Percentiles rank a stretch among this genome's conserved stretches.
phyloP scores from a whole-genome alignment of 2,888 invertebrate species.

The Eupithecia abbreviata region DNA sequence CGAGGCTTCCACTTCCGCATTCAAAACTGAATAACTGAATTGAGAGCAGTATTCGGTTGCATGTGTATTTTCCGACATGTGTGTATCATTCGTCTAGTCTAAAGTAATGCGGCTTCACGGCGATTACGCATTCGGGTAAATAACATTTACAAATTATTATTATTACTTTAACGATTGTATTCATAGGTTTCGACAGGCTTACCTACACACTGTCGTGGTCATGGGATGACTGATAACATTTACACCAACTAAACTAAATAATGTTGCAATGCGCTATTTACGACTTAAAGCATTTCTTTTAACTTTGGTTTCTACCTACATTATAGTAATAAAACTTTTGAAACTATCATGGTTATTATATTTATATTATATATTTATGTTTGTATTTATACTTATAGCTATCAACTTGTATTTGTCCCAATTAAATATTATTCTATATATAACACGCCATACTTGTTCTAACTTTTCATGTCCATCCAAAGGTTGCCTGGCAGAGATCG shows the following conservation, averaged over 20 bases:
- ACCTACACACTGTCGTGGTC: no score
- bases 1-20: constrained; percentile 7
- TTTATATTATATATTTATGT: no score
- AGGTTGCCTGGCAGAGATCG: no score
- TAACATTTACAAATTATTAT: background rate
- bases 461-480: no score
- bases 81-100: background rate
- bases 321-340: no score
- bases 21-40: constrained; percentile 26
- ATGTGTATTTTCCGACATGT: constrained; percentile 11
- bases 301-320: background rate
- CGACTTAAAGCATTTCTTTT: background rate
- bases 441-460: no score
- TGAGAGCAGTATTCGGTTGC: constrained; percentile 13
- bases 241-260: background rate
- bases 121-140: background rate
- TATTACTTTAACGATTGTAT: background rate
- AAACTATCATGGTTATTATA: no score
- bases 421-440: no score
- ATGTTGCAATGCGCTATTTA: background rate
- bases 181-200: background rate
- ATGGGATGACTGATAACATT: no score
- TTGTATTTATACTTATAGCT: no score
- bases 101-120: background rate
- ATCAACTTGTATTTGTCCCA: no score